These are phyloP conservation scores for Halocynthia aurantium DNA, from an alignment of 23 tunicate species.

Conservation along the genomic window DNA sequence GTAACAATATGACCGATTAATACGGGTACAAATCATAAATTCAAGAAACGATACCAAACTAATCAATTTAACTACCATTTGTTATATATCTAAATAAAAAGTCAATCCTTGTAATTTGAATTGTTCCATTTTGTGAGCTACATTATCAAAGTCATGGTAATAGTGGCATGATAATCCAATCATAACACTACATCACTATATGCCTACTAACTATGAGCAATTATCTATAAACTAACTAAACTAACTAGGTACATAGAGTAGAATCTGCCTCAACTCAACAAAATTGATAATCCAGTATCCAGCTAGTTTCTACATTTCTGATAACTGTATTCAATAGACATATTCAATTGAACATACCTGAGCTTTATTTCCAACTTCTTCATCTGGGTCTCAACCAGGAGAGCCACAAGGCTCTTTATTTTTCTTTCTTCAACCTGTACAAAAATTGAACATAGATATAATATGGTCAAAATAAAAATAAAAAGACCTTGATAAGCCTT, in stretches of 20 bases:
- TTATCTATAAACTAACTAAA: too few species aligned
- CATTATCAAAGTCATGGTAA: too few species aligned
- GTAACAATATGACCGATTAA: conserved; percentile 1
- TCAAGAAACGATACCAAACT: too few species aligned
- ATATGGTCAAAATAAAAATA: too few species aligned
- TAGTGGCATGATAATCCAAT: too few species aligned
- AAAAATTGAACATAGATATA: neutral
- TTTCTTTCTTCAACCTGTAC: conserved; percentile 80
- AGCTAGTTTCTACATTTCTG: neutral
- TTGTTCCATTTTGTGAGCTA: too few species aligned
- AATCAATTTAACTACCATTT: too few species aligned
- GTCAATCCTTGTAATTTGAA: too few species aligned
- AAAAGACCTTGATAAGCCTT: neutral
- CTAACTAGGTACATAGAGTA: neutral
- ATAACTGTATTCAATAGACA: neutral
- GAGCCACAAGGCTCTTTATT: conserved; percentile 91
- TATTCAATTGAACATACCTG: conserved; percentile 40
- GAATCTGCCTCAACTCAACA: neutral
- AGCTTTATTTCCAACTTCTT: conserved; percentile 94
- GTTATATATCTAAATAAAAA: too few species aligned
- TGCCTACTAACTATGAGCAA: too few species aligned
- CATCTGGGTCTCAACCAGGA: conserved; percentile 95
- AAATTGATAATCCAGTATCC: too few species aligned
- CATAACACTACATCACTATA: too few species aligned
- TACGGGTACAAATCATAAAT: neutral